Evolutionary conservation across 2,113 vertebrate species (phyloP).

Genomic region (Coptodon rendalli): DNA sequence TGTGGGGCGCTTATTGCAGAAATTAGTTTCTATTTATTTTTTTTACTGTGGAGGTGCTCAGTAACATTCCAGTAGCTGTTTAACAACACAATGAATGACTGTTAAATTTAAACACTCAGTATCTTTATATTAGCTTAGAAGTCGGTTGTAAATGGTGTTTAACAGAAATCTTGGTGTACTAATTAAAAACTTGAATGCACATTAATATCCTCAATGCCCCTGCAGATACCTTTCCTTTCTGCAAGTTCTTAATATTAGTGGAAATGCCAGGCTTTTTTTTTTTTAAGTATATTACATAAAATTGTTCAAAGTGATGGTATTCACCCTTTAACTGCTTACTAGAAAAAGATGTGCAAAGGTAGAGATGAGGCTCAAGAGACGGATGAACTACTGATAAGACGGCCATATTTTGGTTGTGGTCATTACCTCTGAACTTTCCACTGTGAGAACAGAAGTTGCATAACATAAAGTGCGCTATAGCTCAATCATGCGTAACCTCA

Average conservation of each 20-base stretch:
- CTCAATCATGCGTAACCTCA: background rate
- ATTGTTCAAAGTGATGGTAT: background rate
- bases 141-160: background rate
- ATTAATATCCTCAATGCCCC: background rate
- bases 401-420: background rate
- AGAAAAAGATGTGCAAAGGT: background rate
- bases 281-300: background rate
- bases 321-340: background rate
- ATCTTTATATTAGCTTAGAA: background rate
- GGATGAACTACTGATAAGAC: background rate
- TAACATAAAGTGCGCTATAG: background rate
- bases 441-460: background rate
- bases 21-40: fast-evolving
- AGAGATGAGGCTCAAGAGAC: background rate
- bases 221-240: background rate
- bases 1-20: background rate
- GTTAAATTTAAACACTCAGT: background rate
- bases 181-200: background rate
- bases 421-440: background rate
- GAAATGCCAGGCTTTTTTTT: background rate
- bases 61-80: background rate
- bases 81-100: background rate
- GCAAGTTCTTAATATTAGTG: background rate
- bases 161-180: background rate
- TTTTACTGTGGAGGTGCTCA: background rate